Conservation (phyloP, 2,888 invertebrate species). For the Saturnia japonica region DNA sequence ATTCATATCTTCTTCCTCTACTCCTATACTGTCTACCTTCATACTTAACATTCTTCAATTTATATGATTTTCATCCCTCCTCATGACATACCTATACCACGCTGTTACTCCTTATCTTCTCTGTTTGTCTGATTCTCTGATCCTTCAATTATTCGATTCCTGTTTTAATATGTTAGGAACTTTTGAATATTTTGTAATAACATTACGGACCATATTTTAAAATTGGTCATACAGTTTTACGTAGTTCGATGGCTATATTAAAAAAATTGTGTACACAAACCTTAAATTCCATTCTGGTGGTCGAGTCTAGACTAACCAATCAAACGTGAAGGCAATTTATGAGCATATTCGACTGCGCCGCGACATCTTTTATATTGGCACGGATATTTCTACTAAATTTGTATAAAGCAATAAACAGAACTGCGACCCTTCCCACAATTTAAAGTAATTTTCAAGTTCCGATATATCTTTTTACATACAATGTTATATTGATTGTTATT, state of each 20-base stretch:
- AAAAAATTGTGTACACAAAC: slow-evolving; percentile 6
- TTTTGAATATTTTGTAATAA: background rate
- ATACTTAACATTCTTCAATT: no score
- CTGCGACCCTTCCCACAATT: background rate
- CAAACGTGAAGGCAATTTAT: slow-evolving; percentile 43
- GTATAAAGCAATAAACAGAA: background rate
- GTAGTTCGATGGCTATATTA: background rate
- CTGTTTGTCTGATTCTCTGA: no score
- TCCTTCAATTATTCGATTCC: no score
- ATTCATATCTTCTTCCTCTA: no score
- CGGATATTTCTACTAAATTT: slow-evolving; percentile 28
- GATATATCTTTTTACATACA: background rate
- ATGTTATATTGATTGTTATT: no score
- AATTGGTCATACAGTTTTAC: background rate
- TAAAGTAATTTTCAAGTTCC: background rate
- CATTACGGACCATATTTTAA: background rate
- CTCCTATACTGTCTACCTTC: no score
- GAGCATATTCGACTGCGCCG: slow-evolving; percentile 35
- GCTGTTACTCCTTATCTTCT: no score
- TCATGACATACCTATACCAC: no score
- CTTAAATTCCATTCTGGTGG: slow-evolving; percentile 23
- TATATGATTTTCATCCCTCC: no score
- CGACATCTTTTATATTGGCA: slow-evolving; percentile 43
- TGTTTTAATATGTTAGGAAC: no score
- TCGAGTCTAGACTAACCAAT: slow-evolving; percentile 27